Evolutionary conservation across 2,888 invertebrate species (phyloP).

Genomic region (Meteorus colon): DNA sequence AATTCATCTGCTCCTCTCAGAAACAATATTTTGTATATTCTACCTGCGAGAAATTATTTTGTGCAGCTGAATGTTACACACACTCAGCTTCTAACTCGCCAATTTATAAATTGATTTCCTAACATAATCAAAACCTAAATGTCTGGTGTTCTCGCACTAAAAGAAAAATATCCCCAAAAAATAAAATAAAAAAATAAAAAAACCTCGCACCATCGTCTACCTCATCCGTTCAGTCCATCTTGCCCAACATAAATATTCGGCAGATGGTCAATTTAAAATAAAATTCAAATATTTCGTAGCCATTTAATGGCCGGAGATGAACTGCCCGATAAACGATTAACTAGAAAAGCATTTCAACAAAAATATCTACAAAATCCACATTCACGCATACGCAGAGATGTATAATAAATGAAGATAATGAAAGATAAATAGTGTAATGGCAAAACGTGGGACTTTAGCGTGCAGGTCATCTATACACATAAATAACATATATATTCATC

Average conservation of each 20-base stretch:
- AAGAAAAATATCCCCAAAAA: no score
- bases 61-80: no score
- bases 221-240: no score
- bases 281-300: conserved; percentile 1
- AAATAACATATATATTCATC: background rate
- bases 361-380: background rate
- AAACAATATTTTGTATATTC: no score
- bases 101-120: no score
- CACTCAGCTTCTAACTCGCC: no score
- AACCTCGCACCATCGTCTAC: no score
- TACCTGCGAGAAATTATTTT: no score
- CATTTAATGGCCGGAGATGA: background rate
- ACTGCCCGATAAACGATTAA: conserved; percentile 5
- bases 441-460: background rate
- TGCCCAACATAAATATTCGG: background rate
- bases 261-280: background rate
- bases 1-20: no score
- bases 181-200: no score
- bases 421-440: background rate
- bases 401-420: conserved; percentile 14
- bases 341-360: conserved; percentile 3
- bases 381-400: background rate
- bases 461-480: background rate
- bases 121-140: no score
- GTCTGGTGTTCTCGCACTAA: no score